Evolutionary conservation across 2,888 invertebrate species (phyloP).

Genomic region (Pachycephus smyrnensis): DNA sequence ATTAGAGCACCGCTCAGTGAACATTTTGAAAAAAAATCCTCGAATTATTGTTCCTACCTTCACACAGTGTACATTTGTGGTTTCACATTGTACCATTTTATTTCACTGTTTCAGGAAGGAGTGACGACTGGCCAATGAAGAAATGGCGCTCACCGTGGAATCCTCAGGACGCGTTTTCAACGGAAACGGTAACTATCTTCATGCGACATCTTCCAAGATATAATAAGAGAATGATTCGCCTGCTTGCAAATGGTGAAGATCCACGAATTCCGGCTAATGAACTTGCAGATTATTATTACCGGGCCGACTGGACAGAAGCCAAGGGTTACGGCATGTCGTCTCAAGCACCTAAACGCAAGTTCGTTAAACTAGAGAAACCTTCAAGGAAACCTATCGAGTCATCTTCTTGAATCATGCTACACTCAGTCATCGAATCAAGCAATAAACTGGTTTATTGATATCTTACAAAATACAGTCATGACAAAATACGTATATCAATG

Average conservation of each 20-base stretch:
- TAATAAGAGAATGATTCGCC: conserved; percentile 1
- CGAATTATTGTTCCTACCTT: not conserved
- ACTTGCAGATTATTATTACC: conserved; percentile 62
- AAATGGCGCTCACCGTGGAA: conserved; percentile 56
- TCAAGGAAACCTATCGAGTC: not conserved
- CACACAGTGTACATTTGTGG: not conserved
- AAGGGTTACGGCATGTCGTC: conserved; percentile 60
- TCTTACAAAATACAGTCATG: not conserved
- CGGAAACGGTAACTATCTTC: conserved; percentile 55
- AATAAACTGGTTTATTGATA: not conserved
- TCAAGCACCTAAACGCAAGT: not conserved
- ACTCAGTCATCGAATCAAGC: not conserved
- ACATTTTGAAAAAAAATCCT: not conserved
- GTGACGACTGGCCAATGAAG: conserved; percentile 18
- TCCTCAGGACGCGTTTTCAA: conserved; percentile 58
- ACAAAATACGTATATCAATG: not conserved
- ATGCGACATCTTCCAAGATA: conserved; percentile 5
- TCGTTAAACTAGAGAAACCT: not conserved
- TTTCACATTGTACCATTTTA: not conserved
- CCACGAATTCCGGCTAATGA: conserved; percentile 49
- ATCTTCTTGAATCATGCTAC: not conserved
- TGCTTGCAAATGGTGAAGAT: not conserved
- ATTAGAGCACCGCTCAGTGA: not conserved
- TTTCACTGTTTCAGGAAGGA: conserved; percentile 30
- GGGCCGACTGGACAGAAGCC: conserved; percentile 56